Percentiles rank a stretch among this genome's conserved stretches.
Conservation (phyloP, 2,113 vertebrate genomes). For the Todiramphus saurophagus region DNA sequence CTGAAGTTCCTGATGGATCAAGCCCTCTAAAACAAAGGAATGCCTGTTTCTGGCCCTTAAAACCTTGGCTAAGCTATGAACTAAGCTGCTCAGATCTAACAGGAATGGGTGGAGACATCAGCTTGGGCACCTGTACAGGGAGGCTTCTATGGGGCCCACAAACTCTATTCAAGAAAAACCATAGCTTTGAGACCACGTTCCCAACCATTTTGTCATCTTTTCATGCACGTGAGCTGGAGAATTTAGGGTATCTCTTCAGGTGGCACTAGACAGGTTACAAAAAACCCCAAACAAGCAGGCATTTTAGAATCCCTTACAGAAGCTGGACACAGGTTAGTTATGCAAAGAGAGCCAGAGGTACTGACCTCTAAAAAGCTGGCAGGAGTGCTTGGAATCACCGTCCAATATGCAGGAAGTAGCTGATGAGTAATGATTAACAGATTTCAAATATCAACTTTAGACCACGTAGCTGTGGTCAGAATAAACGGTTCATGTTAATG, state of each 20-base stretch:
- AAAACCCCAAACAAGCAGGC: background rate
- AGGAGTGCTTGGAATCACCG: background rate
- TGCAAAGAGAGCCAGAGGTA: conserved; percentile 8
- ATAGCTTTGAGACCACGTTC: background rate
- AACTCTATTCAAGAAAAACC: background rate
- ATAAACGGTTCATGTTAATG: conserved; percentile 57
- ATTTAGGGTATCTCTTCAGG: background rate
- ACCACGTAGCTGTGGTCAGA: conserved; percentile 37
- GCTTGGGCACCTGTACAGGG: accelerated
- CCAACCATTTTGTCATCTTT: background rate
- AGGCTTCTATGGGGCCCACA: background rate
- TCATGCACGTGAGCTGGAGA: background rate
- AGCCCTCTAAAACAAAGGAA: background rate
- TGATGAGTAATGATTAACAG: conserved; percentile 72
- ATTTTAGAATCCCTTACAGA: conserved; percentile 57
- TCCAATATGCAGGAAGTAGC: conserved; percentile 46
- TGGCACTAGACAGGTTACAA: background rate
- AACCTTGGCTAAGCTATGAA: background rate
- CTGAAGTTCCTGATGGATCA: background rate
- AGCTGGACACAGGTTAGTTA: conserved; percentile 56
- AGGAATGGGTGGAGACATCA: background rate
- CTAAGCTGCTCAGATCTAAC: background rate
- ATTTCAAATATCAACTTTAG: conserved; percentile 55
- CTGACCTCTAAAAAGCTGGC: conserved; percentile 44
- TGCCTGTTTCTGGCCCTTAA: background rate